Conservation (phyloP, 2,888 invertebrate species). For the Microctonus aethiopoides region DNA sequence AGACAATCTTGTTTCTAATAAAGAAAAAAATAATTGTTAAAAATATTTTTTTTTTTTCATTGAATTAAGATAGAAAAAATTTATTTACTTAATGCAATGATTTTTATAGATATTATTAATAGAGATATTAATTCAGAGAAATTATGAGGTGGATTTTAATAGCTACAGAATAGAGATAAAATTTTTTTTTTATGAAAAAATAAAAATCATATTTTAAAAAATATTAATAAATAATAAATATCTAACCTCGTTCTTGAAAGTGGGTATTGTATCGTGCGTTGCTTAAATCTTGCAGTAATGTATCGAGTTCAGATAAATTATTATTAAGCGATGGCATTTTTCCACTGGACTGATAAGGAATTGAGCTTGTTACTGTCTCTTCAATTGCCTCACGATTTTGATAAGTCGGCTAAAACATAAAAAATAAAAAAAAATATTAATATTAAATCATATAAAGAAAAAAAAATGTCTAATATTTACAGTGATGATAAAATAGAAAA, state of each 20-base stretch:
- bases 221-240: slow-evolving; percentile 6
- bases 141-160: too few relatives aligned
- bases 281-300: slow-evolving; percentile 90
- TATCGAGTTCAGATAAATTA: slow-evolving; percentile 91
- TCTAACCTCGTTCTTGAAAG: slow-evolving; percentile 66
- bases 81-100: too few relatives aligned
- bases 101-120: too few relatives aligned
- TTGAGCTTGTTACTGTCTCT: slow-evolving; percentile 68
- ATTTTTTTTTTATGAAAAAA: too few relatives aligned
- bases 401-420: slow-evolving; percentile 75
- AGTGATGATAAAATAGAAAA: slow-evolving; percentile 34
- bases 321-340: slow-evolving; percentile 72
- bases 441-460: not conserved
- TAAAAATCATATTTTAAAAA: too few relatives aligned
- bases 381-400: slow-evolving; percentile 71
- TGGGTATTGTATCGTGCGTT: slow-evolving; percentile 75
- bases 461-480: not conserved
- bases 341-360: slow-evolving; percentile 53
- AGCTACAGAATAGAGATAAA: too few relatives aligned
- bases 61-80: not conserved
- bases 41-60: too few relatives aligned
- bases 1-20: slow-evolving; percentile 52
- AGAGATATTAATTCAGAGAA: too few relatives aligned
- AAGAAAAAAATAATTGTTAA: not conserved
- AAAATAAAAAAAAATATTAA: slow-evolving; percentile 5